These are phyloP conservation scores for Neuroterus valhalla DNA, from an alignment of 1,140 invertebrate genomes.

Conservation along the genomic window DNA sequence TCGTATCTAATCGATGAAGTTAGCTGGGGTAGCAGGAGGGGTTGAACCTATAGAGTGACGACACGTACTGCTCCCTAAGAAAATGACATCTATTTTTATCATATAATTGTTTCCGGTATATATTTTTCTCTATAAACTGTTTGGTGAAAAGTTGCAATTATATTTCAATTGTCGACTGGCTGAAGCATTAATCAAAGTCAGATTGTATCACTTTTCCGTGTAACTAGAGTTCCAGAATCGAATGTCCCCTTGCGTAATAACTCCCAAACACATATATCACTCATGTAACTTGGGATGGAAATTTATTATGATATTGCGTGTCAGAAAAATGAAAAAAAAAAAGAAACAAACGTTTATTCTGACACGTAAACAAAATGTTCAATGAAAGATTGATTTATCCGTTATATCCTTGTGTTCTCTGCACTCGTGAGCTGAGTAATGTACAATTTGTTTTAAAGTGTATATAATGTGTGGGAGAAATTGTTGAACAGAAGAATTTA, in stretches of 20 bases:
- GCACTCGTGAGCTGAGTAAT: background rate
- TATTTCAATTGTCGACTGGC: too few species aligned
- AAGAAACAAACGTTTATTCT: background rate
- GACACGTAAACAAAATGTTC: constrained; percentile 4
- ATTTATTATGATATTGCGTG: constrained; percentile 17
- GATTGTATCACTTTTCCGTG: too few species aligned
- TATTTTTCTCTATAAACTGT: too few species aligned
- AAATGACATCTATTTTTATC: too few species aligned
- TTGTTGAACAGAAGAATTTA: background rate
- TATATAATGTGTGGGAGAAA: background rate
- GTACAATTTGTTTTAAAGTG: background rate
- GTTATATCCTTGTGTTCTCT: too few species aligned
- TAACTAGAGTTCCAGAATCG: too few species aligned
- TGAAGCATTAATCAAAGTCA: too few species aligned
- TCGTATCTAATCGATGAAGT: background rate
- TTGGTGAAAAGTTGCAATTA: too few species aligned
- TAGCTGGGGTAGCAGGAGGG: background rate
- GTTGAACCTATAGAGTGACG: background rate
- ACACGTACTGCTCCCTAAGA: background rate
- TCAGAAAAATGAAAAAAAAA: background rate
- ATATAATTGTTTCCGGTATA: too few species aligned
- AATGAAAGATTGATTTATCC: background rate
- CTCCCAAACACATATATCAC: background rate
- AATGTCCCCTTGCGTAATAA: too few species aligned
- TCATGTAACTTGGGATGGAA: background rate